These are phyloP conservation scores for Acleris holmiana DNA, from an alignment of 2,888 invertebrate species.

Conservation along the genomic window DNA sequence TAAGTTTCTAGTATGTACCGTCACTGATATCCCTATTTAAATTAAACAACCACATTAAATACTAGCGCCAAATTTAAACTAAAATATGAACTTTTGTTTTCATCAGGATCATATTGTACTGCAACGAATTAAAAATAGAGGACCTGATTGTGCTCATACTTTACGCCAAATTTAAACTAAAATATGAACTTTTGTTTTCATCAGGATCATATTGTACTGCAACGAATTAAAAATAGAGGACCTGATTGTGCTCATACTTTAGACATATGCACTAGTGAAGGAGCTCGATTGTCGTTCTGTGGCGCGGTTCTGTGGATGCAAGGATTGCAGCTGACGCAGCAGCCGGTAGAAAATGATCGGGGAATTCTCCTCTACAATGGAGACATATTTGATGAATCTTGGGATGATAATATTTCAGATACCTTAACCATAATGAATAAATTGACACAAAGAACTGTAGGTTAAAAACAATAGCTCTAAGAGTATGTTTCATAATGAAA, in stretches of 20 bases:
- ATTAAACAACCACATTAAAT: background rate
- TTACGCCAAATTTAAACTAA: no score
- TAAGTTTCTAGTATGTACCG: conserved; percentile 45
- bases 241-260: conserved; percentile 72
- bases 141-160: conserved; percentile 78
- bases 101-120: conserved; percentile 69
- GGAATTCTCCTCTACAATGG: conserved; percentile 94
- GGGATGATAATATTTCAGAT: conserved; percentile 72
- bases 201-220: conserved; percentile 67
- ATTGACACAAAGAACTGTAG: conserved; percentile 50
- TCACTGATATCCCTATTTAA: conserved; percentile 11
- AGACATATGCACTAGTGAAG: conserved; percentile 48
- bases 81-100: conserved; percentile 23
- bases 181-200: conserved; percentile 39
- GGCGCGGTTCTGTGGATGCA: conserved; percentile 93
- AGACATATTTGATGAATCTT: conserved; percentile 88
- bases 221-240: conserved; percentile 82
- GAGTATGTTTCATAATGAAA: no score
- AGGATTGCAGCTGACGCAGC: conserved; percentile 85
- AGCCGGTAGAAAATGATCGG: conserved; percentile 87
- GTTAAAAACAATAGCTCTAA: background rate
- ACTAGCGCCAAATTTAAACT: conserved; percentile 26
- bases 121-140: conserved; percentile 79
- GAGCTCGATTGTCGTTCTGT: conserved; percentile 62
- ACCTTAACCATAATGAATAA: conserved; percentile 78